Evolutionary conservation across 2,888 invertebrate species (phyloP).

Genomic region (Dasysyrphus tricinctus): DNA sequence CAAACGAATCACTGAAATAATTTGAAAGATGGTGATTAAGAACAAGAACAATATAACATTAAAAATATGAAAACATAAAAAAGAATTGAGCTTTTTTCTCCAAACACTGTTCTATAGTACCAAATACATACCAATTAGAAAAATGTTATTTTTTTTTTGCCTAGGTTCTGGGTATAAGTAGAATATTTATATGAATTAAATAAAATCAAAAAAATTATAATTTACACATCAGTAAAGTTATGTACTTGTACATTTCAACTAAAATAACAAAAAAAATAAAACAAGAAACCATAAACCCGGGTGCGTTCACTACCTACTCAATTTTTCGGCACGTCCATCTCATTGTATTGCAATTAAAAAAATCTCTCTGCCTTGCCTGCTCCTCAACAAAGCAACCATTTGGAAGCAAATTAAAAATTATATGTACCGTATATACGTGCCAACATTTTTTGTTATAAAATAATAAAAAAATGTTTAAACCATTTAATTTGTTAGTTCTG

Average conservation of each 20-base stretch:
- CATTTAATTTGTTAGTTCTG: slow-evolving; percentile 49
- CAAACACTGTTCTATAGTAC: too few relatives aligned
- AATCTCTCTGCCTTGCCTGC: background rate
- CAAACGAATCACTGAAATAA: too few relatives aligned
- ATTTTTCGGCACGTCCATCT: slow-evolving; percentile 15
- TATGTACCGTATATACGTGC: background rate
- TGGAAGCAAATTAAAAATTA: slow-evolving; percentile 37
- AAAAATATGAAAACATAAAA: too few relatives aligned
- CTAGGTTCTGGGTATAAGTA: too few relatives aligned
- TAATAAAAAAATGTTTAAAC: slow-evolving; percentile 56
- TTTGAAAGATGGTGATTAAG: too few relatives aligned
- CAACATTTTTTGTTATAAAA: slow-evolving; percentile 35
- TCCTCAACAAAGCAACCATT: slow-evolving; percentile 9
- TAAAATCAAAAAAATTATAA: background rate
- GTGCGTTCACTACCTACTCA: slow-evolving; percentile 10
- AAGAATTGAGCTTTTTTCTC: too few relatives aligned
- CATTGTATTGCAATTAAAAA: slow-evolving; percentile 22
- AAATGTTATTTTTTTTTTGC: too few relatives aligned
- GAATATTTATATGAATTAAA: too few relatives aligned
- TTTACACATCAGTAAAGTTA: background rate
- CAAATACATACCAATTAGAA: too few relatives aligned
- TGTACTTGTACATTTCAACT: slow-evolving; percentile 7
- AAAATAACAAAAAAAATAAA: background rate
- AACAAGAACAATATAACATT: too few relatives aligned
- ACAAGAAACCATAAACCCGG: slow-evolving; percentile 4